phyloP scores from a whole-genome alignment of 2,113 vertebrate species.

The Rhynchomys soricoides region DNA sequence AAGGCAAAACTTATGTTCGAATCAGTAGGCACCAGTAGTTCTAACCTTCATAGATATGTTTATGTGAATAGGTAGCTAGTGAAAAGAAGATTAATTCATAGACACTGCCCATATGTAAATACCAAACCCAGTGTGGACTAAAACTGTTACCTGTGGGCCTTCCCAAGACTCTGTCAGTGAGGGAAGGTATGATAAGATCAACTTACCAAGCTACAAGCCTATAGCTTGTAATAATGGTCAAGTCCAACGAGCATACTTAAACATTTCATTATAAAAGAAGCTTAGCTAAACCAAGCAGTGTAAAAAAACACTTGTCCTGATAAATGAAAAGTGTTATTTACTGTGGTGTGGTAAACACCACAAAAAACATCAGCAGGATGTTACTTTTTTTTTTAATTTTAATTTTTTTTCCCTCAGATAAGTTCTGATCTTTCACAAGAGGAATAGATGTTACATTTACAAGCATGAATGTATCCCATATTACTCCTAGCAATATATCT shows the following conservation, averaged over 20 bases:
- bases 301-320: not conserved
- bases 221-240: not conserved
- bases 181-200: not conserved
- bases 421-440: not conserved
- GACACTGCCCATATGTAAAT: not conserved
- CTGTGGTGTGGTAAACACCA: not conserved
- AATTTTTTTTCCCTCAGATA: not conserved
- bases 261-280: not conserved
- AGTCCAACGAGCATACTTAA: not conserved
- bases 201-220: not conserved
- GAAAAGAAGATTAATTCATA: not conserved
- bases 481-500: not conserved
- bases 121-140: not conserved
- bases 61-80: not conserved
- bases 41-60: not conserved
- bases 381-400: not conserved
- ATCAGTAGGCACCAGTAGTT: not conserved
- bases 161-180: not conserved
- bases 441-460: not conserved
- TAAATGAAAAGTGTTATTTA: not conserved
- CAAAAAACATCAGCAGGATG: slow-evolving; percentile 7
- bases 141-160: not conserved
- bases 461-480: slow-evolving; percentile 14
- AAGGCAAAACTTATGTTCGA: not conserved
- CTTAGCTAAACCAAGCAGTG: not conserved